Evolutionary conservation across 37 sponge, comb jelly and placozoan genomes (phyloP).

Genomic region (Beroe ovata): DNA sequence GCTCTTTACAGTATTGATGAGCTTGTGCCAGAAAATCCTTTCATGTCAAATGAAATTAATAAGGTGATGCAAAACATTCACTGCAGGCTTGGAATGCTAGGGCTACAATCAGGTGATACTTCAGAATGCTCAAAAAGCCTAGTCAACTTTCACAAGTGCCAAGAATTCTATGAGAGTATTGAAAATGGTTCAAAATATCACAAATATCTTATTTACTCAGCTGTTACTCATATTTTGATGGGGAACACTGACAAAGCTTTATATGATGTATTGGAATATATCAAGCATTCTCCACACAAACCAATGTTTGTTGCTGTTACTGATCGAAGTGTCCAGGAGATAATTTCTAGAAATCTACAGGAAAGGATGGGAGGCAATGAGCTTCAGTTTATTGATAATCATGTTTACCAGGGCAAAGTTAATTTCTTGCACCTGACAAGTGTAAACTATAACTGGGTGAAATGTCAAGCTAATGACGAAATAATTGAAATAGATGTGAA

Average conservation of each 20-base stretch:
- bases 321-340: constrained; percentile 12
- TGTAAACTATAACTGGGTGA: constrained; percentile 43
- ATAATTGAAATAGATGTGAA: constrained; percentile 27
- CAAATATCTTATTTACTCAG: constrained; percentile 19
- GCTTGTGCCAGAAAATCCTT: background rate
- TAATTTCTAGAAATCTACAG: constrained; percentile 14
- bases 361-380: constrained; percentile 39
- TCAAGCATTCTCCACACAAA: constrained; percentile 9
- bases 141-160: constrained; percentile 1
- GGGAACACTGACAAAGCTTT: constrained; percentile 41
- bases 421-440: constrained; percentile 43
- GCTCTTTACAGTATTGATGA: constrained; percentile 31
- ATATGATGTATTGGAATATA: constrained; percentile 19
- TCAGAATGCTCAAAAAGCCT: background rate
- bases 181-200: constrained; percentile 13
- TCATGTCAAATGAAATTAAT: background rate
- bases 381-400: constrained; percentile 30
- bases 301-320: constrained; percentile 52
- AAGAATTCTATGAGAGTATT: background rate
- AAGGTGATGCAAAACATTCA: constrained; percentile 31
- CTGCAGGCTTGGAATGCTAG: constrained; percentile 13
- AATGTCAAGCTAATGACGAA: constrained; percentile 19
- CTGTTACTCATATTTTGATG: constrained; percentile 15
- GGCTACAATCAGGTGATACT: constrained; percentile 2
- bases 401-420: constrained; percentile 51